phyloP scores from a whole-genome alignment of 2,888 invertebrate genomes.

The Pristionchus arcanus region DNA sequence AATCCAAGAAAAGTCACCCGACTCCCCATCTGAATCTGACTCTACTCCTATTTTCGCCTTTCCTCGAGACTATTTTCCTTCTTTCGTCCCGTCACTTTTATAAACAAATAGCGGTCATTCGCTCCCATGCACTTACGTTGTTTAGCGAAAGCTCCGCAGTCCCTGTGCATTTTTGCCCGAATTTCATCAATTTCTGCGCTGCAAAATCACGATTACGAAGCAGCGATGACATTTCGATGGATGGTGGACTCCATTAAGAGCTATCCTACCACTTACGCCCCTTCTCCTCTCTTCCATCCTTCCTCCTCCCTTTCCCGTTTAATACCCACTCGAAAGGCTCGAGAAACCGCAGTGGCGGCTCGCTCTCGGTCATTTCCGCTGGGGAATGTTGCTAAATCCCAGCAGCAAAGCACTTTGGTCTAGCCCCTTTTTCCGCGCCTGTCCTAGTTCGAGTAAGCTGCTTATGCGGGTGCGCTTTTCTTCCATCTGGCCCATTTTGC shows the following conservation, averaged over 20 bases:
- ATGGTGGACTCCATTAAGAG: not conserved
- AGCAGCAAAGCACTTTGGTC: not conserved
- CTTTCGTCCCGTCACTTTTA: not conserved
- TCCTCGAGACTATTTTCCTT: not conserved
- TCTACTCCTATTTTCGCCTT: not conserved
- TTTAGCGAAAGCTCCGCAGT: not conserved
- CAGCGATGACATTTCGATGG: conserved; percentile 5
- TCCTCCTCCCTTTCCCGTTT: conserved; percentile 28
- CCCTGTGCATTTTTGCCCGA: not conserved
- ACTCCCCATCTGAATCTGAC: not conserved
- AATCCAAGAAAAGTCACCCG: not conserved
- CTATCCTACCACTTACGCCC: conserved; percentile 39
- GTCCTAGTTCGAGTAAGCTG: not conserved
- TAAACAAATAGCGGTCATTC: not conserved
- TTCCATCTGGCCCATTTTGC: conserved; percentile 14
- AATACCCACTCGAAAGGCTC: conserved; percentile 36
- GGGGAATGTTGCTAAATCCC: conserved; percentile 20
- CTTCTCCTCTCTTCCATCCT: not conserved
- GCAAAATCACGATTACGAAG: not conserved
- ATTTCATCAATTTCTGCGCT: conserved; percentile 1
- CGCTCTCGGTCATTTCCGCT: not conserved
- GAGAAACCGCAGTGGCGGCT: not conserved
- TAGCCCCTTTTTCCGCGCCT: not conserved
- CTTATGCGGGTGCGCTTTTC: not conserved
- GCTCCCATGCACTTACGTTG: not conserved